Conservation (phyloP, 2,888 invertebrate species). For the Cactoblastis cactorum region DNA sequence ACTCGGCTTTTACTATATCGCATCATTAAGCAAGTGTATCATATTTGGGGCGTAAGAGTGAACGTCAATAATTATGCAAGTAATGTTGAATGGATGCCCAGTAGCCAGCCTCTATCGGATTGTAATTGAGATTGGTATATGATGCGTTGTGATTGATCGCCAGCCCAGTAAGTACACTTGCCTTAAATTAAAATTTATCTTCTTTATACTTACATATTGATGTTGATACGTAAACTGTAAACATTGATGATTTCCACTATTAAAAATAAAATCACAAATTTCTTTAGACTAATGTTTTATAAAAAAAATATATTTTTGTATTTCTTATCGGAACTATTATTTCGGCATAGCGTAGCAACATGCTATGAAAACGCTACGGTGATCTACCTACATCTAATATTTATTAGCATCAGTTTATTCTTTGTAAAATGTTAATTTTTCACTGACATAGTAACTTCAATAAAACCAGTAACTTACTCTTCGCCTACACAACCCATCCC, state of each 20-base stretch:
- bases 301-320: background rate
- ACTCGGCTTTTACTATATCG: conserved; percentile 18
- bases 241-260: background rate
- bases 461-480: background rate
- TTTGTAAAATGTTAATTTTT: too few species aligned
- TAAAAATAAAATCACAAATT: background rate
- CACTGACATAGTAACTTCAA: background rate
- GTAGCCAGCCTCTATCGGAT: conserved; percentile 50
- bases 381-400: conserved; percentile 4
- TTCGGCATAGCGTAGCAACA: conserved; percentile 22
- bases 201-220: background rate
- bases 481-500: background rate
- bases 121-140: conserved; percentile 63
- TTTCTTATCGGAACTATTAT: background rate
- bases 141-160: conserved; percentile 52
- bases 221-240: background rate
- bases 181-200: background rate
- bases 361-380: conserved; percentile 28
- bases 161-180: conserved; percentile 20
- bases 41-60: conserved; percentile 41
- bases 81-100: conserved; percentile 61
- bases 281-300: background rate
- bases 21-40: conserved; percentile 44
- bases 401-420: background rate
- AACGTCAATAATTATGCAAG: conserved; percentile 67